Percentiles rank a stretch among this genome's conserved stretches.
Evolutionary conservation across 2,888 invertebrate species (phyloP).

Genomic region (Chromoteleia sp.): DNA sequence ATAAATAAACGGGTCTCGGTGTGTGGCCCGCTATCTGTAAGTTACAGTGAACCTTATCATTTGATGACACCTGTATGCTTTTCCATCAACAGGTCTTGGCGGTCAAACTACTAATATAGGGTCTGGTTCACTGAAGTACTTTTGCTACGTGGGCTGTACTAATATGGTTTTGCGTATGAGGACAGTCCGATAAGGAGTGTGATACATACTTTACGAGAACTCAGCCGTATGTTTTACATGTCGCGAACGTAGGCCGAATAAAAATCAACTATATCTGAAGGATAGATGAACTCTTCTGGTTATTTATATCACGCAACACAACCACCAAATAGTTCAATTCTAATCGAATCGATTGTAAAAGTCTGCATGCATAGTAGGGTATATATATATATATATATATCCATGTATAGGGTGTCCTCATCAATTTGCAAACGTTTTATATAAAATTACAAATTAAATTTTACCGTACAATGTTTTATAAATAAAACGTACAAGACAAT

Average conservation of each 20-base stretch:
- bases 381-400: no score
- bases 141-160: conserved; percentile 78
- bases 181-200: conserved; percentile 76
- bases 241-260: conserved; percentile 44
- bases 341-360: conserved; percentile 24
- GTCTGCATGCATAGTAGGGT: no score
- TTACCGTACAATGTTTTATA: no score
- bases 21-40: conserved; percentile 43
- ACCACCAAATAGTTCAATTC: conserved; percentile 23
- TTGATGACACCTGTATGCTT: conserved; percentile 62
- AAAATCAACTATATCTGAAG: conserved; percentile 49
- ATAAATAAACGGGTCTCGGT: conserved; percentile 42
- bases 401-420: neutral
- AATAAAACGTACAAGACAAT: no score
- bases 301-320: conserved; percentile 47
- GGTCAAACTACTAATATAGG: conserved; percentile 57
- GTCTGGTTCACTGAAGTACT: conserved; percentile 62
- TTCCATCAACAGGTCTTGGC: conserved; percentile 58
- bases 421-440: no score
- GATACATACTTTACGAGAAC: conserved; percentile 73
- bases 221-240: conserved; percentile 52
- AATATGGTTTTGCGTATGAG: conserved; percentile 78
- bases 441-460: no score
- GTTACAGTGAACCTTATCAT: conserved; percentile 56
- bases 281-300: conserved; percentile 43